Conservation (phyloP, 2,888 invertebrate species). For the Monochamus alternatus region DNA sequence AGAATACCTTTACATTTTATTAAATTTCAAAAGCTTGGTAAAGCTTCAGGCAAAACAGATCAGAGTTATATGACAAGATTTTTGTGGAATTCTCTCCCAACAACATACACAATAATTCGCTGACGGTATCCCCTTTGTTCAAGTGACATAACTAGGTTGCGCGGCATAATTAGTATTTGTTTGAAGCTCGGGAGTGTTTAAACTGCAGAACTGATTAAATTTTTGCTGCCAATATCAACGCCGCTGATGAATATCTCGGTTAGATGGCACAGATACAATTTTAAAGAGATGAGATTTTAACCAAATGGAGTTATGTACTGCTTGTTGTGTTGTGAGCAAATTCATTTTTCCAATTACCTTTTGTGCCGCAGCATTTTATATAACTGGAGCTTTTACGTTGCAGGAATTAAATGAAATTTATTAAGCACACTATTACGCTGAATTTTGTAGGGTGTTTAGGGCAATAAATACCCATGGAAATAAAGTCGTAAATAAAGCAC, state of each 20-base stretch:
- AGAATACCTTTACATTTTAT: not conserved
- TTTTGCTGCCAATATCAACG: constrained; percentile 28
- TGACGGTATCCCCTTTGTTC: constrained; percentile 25
- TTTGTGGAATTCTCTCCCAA: not conserved
- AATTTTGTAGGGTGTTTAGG: not conserved
- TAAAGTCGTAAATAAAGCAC: too few relatives aligned
- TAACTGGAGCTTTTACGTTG: constrained; percentile 16
- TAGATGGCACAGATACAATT: constrained; percentile 25
- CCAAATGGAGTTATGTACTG: constrained; percentile 18
- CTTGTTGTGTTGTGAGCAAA: constrained; percentile 15
- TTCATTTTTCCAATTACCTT: constrained; percentile 28
- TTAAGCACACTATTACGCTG: constrained; percentile 7
- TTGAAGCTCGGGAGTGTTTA: constrained; percentile 24
- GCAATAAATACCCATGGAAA: not conserved
- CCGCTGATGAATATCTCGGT: constrained; percentile 27
- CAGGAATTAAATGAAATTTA: constrained; percentile 16
- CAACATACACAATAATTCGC: constrained; percentile 3
- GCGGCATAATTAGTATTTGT: constrained; percentile 26
- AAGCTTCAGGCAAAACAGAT: not conserved
- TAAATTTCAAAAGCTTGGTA: not conserved
- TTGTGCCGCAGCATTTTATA: constrained; percentile 11
- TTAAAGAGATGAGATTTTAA: constrained; percentile 24
- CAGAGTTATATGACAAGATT: not conserved
- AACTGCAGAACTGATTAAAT: constrained; percentile 33
- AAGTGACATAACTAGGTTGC: constrained; percentile 30